Percentiles rank a stretch among this genome's conserved stretches.
Evolutionary conservation across 2,797 vertebrate species (phyloP).

Genomic region (Furcifer pardalis): DNA sequence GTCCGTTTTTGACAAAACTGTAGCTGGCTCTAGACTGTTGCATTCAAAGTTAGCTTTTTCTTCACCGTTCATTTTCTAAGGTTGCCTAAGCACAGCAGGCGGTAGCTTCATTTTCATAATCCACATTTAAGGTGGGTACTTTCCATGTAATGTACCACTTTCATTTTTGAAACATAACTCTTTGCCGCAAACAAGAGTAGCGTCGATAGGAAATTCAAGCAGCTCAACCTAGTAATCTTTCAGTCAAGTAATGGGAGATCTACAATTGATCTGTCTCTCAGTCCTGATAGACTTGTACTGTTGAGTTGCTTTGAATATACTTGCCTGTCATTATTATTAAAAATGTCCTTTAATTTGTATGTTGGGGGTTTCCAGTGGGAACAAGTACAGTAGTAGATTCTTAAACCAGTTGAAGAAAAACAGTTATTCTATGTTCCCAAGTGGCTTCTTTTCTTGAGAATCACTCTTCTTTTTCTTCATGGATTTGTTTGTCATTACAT

Average conservation of each 20-base stretch:
- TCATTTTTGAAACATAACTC: conserved; percentile 40
- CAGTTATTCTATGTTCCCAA: neutral
- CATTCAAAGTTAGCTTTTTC: conserved; percentile 56
- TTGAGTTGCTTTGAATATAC: neutral
- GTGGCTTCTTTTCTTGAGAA: neutral
- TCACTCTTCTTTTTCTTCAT: neutral
- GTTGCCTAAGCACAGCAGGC: conserved; percentile 66
- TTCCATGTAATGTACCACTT: conserved; percentile 37
- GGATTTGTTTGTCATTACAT: neutral
- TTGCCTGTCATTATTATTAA: neutral
- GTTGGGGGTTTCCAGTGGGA: conserved; percentile 23
- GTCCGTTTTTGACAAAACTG: conserved; percentile 66
- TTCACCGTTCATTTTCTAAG: conserved; percentile 61
- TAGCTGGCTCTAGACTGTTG: conserved; percentile 75
- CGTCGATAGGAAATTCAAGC: conserved; percentile 22
- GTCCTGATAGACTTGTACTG: conserved; percentile 12
- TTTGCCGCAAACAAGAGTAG: conserved; percentile 52
- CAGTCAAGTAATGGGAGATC: conserved; percentile 42
- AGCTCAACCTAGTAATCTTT: conserved; percentile 46
- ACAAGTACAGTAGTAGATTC: too few species aligned
- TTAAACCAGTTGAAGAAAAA: neutral
- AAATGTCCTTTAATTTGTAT: neutral
- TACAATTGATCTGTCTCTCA: conserved; percentile 47
- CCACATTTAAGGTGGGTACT: conserved; percentile 47
- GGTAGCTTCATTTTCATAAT: conserved; percentile 63